These are phyloP conservation scores for Dromaius novaehollandiae DNA, from an alignment of 2,113 vertebrate genomes.

Conservation along the genomic window DNA sequence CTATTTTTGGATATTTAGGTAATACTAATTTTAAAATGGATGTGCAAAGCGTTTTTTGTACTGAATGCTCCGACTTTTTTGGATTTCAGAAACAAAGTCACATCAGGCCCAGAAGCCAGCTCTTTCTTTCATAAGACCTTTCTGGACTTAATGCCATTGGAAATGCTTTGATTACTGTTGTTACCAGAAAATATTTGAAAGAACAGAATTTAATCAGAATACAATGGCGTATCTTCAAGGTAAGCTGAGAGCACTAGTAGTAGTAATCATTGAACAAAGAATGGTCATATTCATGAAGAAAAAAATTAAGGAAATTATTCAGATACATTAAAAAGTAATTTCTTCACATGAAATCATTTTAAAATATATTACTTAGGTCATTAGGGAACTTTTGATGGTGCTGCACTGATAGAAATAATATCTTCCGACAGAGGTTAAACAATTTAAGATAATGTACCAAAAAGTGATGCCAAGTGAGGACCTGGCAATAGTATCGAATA, in stretches of 20 bases:
- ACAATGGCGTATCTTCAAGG: background rate
- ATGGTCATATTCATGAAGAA: background rate
- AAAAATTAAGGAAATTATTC: background rate
- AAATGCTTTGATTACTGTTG: background rate
- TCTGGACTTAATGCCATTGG: background rate
- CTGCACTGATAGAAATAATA: background rate
- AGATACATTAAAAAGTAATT: background rate
- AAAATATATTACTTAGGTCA: background rate
- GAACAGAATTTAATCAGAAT: background rate
- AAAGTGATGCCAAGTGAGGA: background rate
- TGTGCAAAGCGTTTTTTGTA: background rate
- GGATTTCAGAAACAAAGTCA: background rate
- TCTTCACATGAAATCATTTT: background rate
- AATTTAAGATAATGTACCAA: background rate
- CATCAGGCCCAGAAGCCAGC: background rate
- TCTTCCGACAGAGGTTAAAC: background rate
- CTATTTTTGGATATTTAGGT: background rate
- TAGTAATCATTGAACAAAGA: background rate
- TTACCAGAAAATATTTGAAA: background rate
- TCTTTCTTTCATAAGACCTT: background rate
- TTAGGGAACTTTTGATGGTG: background rate
- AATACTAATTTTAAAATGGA: background rate
- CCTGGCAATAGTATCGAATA: background rate
- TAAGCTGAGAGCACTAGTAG: background rate
- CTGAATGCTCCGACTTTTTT: background rate